Evolutionary conservation across 2,888 invertebrate genomes (phyloP).

Genomic region (Epistrophella euchroma): DNA sequence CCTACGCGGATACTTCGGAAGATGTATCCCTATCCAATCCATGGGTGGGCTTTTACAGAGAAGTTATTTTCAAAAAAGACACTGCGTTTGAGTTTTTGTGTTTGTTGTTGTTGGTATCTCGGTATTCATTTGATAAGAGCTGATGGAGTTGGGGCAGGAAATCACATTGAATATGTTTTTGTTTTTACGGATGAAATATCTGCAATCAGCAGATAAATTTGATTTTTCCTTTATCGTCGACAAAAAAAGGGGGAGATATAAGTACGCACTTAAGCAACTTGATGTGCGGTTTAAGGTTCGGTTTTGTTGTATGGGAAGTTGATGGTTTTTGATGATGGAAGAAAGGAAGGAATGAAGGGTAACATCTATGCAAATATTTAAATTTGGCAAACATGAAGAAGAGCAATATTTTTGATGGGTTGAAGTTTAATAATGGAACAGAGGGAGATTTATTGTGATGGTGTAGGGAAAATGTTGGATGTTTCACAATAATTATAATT

Average conservation of each 20-base stretch:
- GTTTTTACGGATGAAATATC: constrained; percentile 45
- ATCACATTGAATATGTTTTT: constrained; percentile 56
- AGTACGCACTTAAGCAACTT: constrained; percentile 3
- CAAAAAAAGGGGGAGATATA: not conserved
- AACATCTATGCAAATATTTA: constrained; percentile 39
- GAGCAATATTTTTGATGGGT: constrained; percentile 27
- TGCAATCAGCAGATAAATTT: constrained; percentile 58
- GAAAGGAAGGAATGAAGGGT: not conserved
- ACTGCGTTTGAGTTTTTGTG: constrained; percentile 27
- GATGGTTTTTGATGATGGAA: constrained; percentile 4
- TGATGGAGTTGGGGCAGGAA: not conserved
- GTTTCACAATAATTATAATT: constrained; percentile 12
- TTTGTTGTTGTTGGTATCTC: not conserved
- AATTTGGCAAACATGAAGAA: constrained; percentile 16
- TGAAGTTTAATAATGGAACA: constrained; percentile 22
- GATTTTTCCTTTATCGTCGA: constrained; percentile 42
- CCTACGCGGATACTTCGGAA: not conserved
- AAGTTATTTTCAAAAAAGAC: constrained; percentile 61
- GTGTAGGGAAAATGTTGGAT: not conserved
- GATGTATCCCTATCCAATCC: constrained; percentile 22
- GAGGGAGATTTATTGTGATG: constrained; percentile 3
- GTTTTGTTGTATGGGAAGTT: constrained; percentile 8
- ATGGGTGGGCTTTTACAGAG: constrained; percentile 34
- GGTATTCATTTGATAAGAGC: not conserved
- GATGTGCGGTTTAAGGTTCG: constrained; percentile 30